Evolutionary conservation across 2,113 vertebrate species (phyloP), one percentile per base, ranked within the genome.

Genomic region (Haliaeetus leucogaster): DNA sequence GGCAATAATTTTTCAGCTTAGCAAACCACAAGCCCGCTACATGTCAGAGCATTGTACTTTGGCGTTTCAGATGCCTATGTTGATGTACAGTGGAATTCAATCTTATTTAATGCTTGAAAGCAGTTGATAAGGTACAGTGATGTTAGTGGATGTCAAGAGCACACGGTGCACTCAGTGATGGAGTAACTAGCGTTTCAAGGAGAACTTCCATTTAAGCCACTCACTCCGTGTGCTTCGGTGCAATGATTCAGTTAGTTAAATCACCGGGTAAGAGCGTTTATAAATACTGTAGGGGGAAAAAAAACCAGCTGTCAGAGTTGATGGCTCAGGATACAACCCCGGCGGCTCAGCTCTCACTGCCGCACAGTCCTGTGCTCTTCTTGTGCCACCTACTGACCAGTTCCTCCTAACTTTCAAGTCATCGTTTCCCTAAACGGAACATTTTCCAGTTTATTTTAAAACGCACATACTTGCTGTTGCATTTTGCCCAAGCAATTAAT

Each of bases 311-410:
- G 48, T 26, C 63, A 14, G 25, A 27, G 5, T 40, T 48, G 65
- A 26, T 61, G 19, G 32, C 48, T 85, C 18, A 17, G 45, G 30
- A 17, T 65, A 34, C 34, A 74, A 5, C 22, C 53, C 16, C 2
- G 4, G 16, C 26, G 0, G 2, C 72, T 62, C 47, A 38, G 36
- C 56, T 78, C 17, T n/a, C 13, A 2, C 19, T 23, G 23, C n/a
- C 17, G 55, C 1, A 6, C 32, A 36, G 58, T 88, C 59, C 78
- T 25, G 38, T 76, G 93, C 91, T 96, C 70, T 94, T 95, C 79
- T 97, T 98, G 77, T 97, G 97, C 96, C 97, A 97, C 87, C 97
- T 97, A 95, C 91, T 94, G 97, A 86, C 89, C 82, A 77, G 20
- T 34, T 86, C 71, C 53, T 79, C 43, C 36, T 67, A 56, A 36